Evolutionary conservation across 2,888 invertebrate genomes (phyloP).

Genomic region (Synergus gifuensis): DNA sequence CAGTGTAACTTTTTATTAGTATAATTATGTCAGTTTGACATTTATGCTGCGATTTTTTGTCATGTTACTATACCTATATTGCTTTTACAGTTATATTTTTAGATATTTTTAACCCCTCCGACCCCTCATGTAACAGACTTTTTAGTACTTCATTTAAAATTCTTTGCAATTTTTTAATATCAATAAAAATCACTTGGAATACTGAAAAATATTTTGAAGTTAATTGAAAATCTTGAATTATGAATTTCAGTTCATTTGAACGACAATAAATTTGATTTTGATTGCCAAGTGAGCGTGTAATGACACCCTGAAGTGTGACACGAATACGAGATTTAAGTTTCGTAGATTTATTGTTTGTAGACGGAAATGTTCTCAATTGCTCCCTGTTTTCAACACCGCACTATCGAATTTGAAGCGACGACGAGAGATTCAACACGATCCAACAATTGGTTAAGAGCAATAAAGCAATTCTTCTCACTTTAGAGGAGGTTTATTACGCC

Average conservation of each 20-base stretch:
- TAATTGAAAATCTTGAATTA: too few species aligned
- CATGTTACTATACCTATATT: too few species aligned
- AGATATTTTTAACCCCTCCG: too few species aligned
- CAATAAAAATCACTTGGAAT: too few species aligned
- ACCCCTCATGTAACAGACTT: too few species aligned
- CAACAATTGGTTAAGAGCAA: slow-evolving; percentile 66
- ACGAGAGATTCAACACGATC: slow-evolving; percentile 59
- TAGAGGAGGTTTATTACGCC: slow-evolving; percentile 66
- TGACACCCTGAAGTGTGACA: neutral
- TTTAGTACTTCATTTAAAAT: too few species aligned
- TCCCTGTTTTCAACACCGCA: slow-evolving; percentile 28
- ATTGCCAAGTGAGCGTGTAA: slow-evolving; percentile 50
- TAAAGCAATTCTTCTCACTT: slow-evolving; percentile 66
- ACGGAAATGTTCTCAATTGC: slow-evolving; percentile 28
- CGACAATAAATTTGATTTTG: neutral
- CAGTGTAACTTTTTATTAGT: too few species aligned
- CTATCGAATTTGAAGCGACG: slow-evolving; percentile 19
- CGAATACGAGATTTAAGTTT: slow-evolving; percentile 16
- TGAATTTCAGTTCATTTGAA: neutral
- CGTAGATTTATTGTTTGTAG: slow-evolving; percentile 16
- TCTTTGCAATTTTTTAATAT: too few species aligned
- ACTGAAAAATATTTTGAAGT: too few species aligned
- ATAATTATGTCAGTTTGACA: too few species aligned
- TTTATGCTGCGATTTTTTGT: too few species aligned
- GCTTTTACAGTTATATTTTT: too few species aligned